phyloP scores from a whole-genome alignment of 2,888 invertebrate genomes.

The Crematogaster levior region DNA sequence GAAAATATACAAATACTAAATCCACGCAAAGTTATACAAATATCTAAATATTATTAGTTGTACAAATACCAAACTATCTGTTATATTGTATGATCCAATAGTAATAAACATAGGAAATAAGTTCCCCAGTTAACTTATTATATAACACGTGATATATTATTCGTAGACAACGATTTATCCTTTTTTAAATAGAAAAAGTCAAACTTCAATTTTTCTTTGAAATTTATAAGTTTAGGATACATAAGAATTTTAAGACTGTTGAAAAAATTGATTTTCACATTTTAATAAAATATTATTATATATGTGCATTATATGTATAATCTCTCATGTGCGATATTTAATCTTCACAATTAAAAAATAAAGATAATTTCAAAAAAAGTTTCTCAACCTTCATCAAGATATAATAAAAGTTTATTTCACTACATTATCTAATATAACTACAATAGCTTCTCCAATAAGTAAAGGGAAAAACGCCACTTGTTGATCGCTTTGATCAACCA shows the following conservation, averaged over 20 bases:
- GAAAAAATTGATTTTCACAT: neutral
- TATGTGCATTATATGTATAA: neutral
- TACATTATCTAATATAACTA: slow-evolving; percentile 25
- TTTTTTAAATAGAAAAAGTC: neutral
- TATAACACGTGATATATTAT: neutral
- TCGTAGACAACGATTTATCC: neutral
- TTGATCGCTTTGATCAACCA: slow-evolving; percentile 44
- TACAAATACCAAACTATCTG: too few relatives aligned
- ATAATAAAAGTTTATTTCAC: slow-evolving; percentile 18
- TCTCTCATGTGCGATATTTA: slow-evolving; percentile 2
- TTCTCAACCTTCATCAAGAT: neutral
- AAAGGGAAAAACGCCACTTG: slow-evolving; percentile 36
- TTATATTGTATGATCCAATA: neutral
- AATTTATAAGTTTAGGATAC: too few relatives aligned
- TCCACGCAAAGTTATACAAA: neutral
- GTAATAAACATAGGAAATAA: neutral
- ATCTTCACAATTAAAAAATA: slow-evolving; percentile 6
- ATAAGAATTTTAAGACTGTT: too few relatives aligned
- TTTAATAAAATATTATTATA: slow-evolving; percentile 7
- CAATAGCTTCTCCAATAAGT: slow-evolving; percentile 28
- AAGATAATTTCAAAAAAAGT: neutral
- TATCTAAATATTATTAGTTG: too few relatives aligned
- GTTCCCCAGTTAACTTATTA: neutral
- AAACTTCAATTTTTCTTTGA: neutral
- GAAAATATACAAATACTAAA: neutral